phyloP scores from a whole-genome alignment of 2,797 vertebrate genomes.

The Rhabdophis nuchalis region DNA sequence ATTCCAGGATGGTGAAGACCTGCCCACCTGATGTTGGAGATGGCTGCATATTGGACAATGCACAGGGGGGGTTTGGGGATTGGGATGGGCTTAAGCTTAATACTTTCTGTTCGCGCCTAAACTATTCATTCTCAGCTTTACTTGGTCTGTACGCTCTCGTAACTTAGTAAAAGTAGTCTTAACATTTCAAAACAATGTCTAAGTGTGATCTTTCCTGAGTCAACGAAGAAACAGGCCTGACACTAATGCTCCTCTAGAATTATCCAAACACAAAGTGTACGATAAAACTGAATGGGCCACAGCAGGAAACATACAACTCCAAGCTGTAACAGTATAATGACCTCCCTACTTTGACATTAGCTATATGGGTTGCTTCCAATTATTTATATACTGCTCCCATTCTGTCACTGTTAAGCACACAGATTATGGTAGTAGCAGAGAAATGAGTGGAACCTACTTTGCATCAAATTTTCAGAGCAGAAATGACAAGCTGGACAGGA shows the following conservation, averaged over 20 bases:
- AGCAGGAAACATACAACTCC: not conserved
- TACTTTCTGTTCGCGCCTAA: no score
- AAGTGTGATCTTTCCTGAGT: no score
- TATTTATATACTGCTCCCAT: not conserved
- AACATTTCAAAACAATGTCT: no score
- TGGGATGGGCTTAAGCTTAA: no score
- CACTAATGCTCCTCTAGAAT: not conserved
- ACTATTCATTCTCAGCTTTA: no score
- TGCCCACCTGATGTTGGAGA: no score
- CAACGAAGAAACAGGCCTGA: no score
- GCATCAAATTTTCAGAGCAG: not conserved
- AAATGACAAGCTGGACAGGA: not conserved
- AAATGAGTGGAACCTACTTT: not conserved
- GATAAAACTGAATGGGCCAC: not conserved
- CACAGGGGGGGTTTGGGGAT: no score
- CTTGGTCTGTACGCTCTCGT: no score
- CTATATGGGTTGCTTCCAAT: not conserved
- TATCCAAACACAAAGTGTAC: not conserved
- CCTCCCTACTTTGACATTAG: accelerated
- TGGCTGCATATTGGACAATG: no score
- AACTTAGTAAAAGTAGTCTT: no score
- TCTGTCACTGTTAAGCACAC: not conserved
- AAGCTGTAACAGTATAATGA: not conserved
- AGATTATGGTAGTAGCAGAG: not conserved
- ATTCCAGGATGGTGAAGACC: no score